phyloP scores from a whole-genome alignment of 2,888 invertebrate species.

The Apocheima hispidaria region DNA sequence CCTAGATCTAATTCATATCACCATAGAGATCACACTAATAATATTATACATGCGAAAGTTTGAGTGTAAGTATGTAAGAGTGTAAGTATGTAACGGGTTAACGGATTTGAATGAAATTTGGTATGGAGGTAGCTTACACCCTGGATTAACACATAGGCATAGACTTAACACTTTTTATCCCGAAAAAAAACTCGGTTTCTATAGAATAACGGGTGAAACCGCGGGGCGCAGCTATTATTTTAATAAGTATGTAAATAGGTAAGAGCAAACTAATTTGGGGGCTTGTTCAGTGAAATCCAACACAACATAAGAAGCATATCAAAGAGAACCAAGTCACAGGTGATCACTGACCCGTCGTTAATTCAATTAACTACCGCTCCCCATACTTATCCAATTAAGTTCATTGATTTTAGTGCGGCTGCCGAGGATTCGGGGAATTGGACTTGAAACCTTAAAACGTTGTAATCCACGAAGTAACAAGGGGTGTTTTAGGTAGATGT shows the following conservation, averaged over 20 bases:
- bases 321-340: conserved; percentile 40
- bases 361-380: conserved; percentile 42
- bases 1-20: too few species aligned
- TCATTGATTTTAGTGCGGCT: conserved; percentile 44
- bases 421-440: conserved; percentile 20
- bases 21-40: too few species aligned
- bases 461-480: conserved; percentile 20
- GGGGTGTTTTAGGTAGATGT: background rate
- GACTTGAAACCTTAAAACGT: conserved; percentile 32
- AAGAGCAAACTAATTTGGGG: conserved; percentile 6
- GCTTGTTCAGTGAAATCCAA: conserved; percentile 24
- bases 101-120: too few species aligned
- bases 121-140: too few species aligned
- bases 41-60: too few species aligned
- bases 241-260: background rate
- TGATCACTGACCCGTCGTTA: conserved; percentile 40
- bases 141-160: too few species aligned
- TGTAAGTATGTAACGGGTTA: too few species aligned
- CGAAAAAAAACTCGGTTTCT: too few species aligned
- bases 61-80: too few species aligned
- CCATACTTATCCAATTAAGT: conserved; percentile 44
- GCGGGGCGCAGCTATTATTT: too few species aligned
- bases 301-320: conserved; percentile 37
- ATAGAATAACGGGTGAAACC: too few species aligned
- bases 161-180: too few species aligned